Evolutionary conservation across 2,113 vertebrate species (phyloP), one percentile per base, ranked within the genome.

Genomic region (Eleginops maclovinus): DNA sequence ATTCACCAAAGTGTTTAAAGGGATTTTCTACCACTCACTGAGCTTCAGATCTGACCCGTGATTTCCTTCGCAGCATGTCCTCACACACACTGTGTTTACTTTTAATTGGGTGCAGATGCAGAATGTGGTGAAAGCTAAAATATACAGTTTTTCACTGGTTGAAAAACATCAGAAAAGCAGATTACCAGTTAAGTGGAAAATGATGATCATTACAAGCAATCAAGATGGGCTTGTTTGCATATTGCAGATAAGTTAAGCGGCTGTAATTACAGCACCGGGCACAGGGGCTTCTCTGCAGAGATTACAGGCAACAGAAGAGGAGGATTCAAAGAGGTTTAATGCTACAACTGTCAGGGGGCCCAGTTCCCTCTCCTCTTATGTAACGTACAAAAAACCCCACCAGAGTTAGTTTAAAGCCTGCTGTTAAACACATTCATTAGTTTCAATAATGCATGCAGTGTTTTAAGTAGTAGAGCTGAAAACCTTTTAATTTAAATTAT

Each of bases 161-260:
- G 78, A 85, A 83, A 81, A 81, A 78, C 77, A 84, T 89, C 79
- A 75, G 85, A 83, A 83, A 87, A 90, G 84, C 82, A 53, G 85
- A 87, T 92, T 92, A 88, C 59, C 76, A 85, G 73, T 81, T 88
- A 91, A 93, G 88, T 91, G 89, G 88, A 84, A 92, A 93, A 92
- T 92, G 74, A 93, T 84, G 69, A 92, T 90, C 83, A 89, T 91
- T 92, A 90, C 79, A 83, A 84, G 87, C 79, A 91, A 91, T 91
- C 85, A 84, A 86, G 85, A 88, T 79, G 58, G 60, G 77, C 83
- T 86, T 92, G 83, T 91, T 89, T 93, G 81, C 79, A 73, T 70
- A 86, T 83, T 69, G 86, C 77, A 66, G 88, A 81, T 84, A 89
- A 80, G 83, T 89, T 90, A 86, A 87, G 83, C 88, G 83, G 81